A percentile compares a stretch with the other conserved stretches of the same genome.
Conservation (phyloP, 2,797 vertebrate genomes). For the Betta splendens region DNA sequence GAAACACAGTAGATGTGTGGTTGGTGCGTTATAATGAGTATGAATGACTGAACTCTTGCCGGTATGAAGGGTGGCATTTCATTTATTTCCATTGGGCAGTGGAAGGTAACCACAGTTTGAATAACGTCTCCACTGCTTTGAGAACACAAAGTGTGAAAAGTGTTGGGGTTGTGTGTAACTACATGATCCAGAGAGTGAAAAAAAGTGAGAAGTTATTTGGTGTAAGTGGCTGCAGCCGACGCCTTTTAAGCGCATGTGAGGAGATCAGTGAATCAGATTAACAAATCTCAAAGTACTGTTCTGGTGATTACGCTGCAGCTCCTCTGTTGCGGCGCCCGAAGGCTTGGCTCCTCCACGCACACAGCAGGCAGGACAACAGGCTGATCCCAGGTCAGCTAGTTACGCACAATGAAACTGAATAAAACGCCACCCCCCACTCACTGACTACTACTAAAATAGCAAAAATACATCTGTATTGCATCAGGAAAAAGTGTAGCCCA, state of each 20-base stretch:
- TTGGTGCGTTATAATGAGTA: slow-evolving; percentile 53
- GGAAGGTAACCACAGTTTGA: slow-evolving; percentile 14
- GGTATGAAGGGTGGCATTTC: slow-evolving; percentile 20
- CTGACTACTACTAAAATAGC: not conserved
- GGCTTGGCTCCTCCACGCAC: too few relatives aligned
- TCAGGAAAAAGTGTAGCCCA: slow-evolving; percentile 6
- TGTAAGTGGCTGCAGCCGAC: too few relatives aligned
- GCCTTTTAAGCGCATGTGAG: too few relatives aligned
- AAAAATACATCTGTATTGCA: slow-evolving; percentile 9
- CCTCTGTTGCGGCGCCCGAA: too few relatives aligned
- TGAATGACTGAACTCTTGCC: slow-evolving; percentile 46
- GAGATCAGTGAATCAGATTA: too few relatives aligned
- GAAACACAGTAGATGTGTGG: slow-evolving; percentile 17
- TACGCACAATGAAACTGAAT: too few relatives aligned
- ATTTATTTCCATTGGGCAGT: slow-evolving; percentile 30
- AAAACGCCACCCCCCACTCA: too few relatives aligned
- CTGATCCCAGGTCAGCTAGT: too few relatives aligned
- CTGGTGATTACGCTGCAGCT: too few relatives aligned
- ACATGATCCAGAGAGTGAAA: not conserved
- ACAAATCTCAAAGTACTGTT: too few relatives aligned
- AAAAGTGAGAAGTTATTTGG: not conserved
- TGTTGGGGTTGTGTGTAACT: not conserved
- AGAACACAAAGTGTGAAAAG: slow-evolving; percentile 8
- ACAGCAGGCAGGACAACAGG: too few relatives aligned
- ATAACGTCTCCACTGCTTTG: not conserved